Percentiles rank a stretch among this genome's conserved stretches.
Evolutionary conservation across 1,140 invertebrate species (phyloP).

Genomic region (Drosophila ercepeae): DNA sequence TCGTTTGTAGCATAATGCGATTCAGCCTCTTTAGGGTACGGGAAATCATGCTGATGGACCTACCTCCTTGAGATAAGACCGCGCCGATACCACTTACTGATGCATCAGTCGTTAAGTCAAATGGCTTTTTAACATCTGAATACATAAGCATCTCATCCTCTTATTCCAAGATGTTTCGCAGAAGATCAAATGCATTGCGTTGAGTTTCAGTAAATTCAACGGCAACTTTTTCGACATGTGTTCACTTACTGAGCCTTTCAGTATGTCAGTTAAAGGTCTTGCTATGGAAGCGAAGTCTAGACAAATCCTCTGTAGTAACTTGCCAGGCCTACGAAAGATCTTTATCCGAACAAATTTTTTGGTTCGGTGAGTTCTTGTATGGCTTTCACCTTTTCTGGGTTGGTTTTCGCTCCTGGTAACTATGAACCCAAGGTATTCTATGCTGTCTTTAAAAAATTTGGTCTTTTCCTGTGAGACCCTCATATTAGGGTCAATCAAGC

Average conservation of each 20-base stretch:
- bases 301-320: slow-evolving; percentile 11
- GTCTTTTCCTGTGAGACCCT: background rate
- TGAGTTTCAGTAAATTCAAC: too few relatives aligned
- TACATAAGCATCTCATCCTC: too few relatives aligned
- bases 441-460: slow-evolving; percentile 9
- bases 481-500: background rate
- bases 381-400: slow-evolving; percentile 4
- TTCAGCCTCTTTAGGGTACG: too few relatives aligned
- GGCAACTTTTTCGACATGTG: slow-evolving; percentile 8
- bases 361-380: slow-evolving; percentile 8
- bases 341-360: slow-evolving; percentile 1
- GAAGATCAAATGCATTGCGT: too few relatives aligned
- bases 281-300: slow-evolving; percentile 14
- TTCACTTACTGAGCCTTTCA: slow-evolving; percentile 9
- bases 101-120: slow-evolving; percentile 38
- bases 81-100: slow-evolving; percentile 11
- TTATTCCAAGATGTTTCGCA: slow-evolving; percentile 28
- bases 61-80: too few relatives aligned
- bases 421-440: slow-evolving; percentile 18
- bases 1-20: too few relatives aligned
- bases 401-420: slow-evolving; percentile 13
- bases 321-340: slow-evolving; percentile 10
- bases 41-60: too few relatives aligned
- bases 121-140: slow-evolving; percentile 28
- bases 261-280: slow-evolving; percentile 1